phyloP scores from a whole-genome alignment of 2,888 invertebrate species.

The Anarsia innoxiella region DNA sequence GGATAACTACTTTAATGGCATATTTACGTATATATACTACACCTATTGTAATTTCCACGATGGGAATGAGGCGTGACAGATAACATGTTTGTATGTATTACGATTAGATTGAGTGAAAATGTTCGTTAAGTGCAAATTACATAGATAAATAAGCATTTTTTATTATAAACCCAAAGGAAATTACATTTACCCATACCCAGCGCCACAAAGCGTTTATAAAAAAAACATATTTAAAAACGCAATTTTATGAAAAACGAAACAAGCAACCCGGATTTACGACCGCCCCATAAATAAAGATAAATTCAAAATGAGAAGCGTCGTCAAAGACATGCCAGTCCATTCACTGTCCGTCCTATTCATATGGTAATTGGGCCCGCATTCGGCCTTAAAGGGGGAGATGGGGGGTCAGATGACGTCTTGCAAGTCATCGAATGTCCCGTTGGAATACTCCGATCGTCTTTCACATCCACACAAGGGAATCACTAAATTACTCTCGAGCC shows the following conservation, averaged over 20 bases:
- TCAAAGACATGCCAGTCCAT: background rate
- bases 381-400: background rate
- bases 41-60: too few relatives aligned
- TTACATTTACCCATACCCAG: too few relatives aligned
- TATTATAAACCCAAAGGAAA: too few relatives aligned
- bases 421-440: background rate
- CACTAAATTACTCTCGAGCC: too few relatives aligned
- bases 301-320: background rate
- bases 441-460: background rate
- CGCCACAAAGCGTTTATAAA: background rate
- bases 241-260: background rate
- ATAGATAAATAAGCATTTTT: too few relatives aligned
- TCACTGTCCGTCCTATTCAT: constrained; percentile 2
- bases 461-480: too few relatives aligned
- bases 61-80: too few relatives aligned
- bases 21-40: too few relatives aligned
- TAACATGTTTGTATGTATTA: too few relatives aligned
- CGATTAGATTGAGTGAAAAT: too few relatives aligned
- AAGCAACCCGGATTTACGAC: background rate
- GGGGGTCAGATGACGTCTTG: background rate
- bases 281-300: background rate
- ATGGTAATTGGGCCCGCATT: constrained; percentile 9
- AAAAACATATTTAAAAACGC: background rate
- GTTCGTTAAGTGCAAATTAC: too few relatives aligned
- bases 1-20: too few relatives aligned